Evolutionary conservation across 2,113 vertebrate genomes (phyloP), one percentile per base, ranked within the genome.

Genomic region (Labrus mixtus): DNA sequence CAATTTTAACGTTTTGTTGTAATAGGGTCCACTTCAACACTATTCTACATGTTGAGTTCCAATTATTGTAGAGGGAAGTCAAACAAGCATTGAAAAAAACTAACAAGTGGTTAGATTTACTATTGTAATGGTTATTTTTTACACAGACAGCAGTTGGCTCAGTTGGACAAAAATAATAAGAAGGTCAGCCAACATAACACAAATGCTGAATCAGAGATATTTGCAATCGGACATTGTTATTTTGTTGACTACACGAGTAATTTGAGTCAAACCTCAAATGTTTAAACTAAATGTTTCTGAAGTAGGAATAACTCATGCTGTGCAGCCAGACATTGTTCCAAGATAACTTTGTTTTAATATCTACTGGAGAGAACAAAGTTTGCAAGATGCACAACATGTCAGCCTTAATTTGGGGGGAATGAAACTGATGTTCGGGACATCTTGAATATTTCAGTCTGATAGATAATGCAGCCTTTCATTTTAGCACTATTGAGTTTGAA

Each of bases 321-420:
- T 86, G 66, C 33, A 58, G 51, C 25, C 33, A 59, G 73, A 70
- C 1, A 25, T 57, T 62, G 45, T 33, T 51, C 36, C 53, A 23
- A 68, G 41, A 22, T 41, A 54, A 61, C 20, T 48, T 20, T 16
- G 19, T 56, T 74, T 67, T 37, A 23, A 36, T 62, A 57, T 86
- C 51, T 15, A 41, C 55, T 25, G 7, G 25, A 54, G 9, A 53
- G 15, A 43, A 8, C 16, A 61, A 19, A 29, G 11, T 69, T 69
- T 54, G 22, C 51, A 16, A 78, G 53, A 59, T 62, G 7, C 25
- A n/a, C n/a, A 54, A 71, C 55, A 73, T 63, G 33, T 70, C 53
- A 57, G 43, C 10, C 17, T 61, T 45, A 43, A 33, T 61, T 67
- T 76, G 45, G 17, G 46, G 20, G 54, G 33, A 57, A 66, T 73